A percentile compares a stretch with the other conserved stretches of the same genome.
Evolutionary conservation across 2,888 invertebrate species (phyloP).

Genomic region (Euzophera pinguis): DNA sequence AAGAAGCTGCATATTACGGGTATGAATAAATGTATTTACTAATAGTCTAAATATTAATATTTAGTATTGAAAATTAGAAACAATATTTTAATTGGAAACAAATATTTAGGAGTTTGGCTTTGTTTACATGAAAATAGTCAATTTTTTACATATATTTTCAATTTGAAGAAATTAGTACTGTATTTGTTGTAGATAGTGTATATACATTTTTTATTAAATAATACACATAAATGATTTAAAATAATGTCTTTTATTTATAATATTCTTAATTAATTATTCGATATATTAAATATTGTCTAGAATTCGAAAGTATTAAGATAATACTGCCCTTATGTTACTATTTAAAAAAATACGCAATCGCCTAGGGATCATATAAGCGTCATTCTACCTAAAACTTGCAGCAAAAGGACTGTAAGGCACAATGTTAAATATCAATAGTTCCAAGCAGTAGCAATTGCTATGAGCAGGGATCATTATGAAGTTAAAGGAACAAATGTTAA

Average conservation of each 20-base stretch:
- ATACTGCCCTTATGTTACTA: constrained; percentile 50
- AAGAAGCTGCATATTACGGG: constrained; percentile 88
- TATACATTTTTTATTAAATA: constrained; percentile 37
- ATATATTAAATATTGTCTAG: constrained; percentile 50
- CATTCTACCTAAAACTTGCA: constrained; percentile 10
- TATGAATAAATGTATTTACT: constrained; percentile 73
- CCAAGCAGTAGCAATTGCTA: background rate
- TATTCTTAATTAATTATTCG: constrained; percentile 52
- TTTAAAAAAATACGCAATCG: constrained; percentile 25
- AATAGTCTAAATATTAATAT: no score
- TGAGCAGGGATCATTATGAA: background rate
- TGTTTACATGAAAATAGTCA: no score
- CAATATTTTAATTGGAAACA: background rate
- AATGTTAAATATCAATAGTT: background rate
- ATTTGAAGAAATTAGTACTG: background rate
- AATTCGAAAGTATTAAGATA: constrained; percentile 40
- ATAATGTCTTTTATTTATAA: constrained; percentile 79
- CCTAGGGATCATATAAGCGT: constrained; percentile 24
- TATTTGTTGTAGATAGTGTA: constrained; percentile 27
- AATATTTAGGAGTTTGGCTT: background rate
- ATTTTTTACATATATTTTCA: background rate
- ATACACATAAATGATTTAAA: constrained; percentile 62
- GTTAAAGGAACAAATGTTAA: constrained; percentile 3
- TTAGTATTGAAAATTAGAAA: no score
- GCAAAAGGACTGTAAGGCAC: constrained; percentile 4